Base-by-base conservation (phyloP, 2,113 vertebrate genomes). In the Talpa occidentalis region DNA sequence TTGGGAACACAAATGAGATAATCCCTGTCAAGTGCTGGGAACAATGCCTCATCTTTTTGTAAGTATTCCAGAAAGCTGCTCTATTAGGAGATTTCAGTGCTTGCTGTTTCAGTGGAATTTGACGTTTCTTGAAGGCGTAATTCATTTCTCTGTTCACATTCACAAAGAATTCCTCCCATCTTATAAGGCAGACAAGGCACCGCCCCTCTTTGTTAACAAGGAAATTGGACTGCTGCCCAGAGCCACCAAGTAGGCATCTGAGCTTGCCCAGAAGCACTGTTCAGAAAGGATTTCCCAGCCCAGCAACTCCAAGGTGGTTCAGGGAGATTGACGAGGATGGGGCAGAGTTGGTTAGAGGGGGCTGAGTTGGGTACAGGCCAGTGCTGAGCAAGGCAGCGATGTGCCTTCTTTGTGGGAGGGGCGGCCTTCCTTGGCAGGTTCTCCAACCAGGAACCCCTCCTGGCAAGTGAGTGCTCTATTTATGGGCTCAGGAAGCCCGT, bases 221-320 rank as follows among this genome's bases (percentile, higher is more conserved):
- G 73, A 44, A 21, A 12, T 35, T 11, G 37, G 79, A 37, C 69
- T 0, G 3, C 64, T n/a, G 37, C 35, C 37, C 78, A 77, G 80
- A 94, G 52, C 54, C 40, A 14, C 73, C 47, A 30, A 1, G 21
- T 0, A 21, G 19, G 35, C 22, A 28, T 37, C 40, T 67, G 47
- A 44, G 74, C 26, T 10, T n/a, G 56, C 26, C 11, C 21, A 6
- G 56, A 3, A 7, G 28, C 40, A 6, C 26, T 0, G 0, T 3
- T 56, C 49, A 12, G 73, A 37, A 42, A 44, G 2, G 9, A 2
- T 2, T 0, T 56, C 69, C 28, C 11, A 4, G n/a, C 28, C 0
- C 0, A 78, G 24, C 64, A 6, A 8, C 12, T 73, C 64, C n/a
- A 4, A 2, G 40, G 15, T 3, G 32, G 52, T 72, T 62, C 62